phyloP scores from a whole-genome alignment of 2,888 invertebrate species.

The Dioctria rufipes region DNA sequence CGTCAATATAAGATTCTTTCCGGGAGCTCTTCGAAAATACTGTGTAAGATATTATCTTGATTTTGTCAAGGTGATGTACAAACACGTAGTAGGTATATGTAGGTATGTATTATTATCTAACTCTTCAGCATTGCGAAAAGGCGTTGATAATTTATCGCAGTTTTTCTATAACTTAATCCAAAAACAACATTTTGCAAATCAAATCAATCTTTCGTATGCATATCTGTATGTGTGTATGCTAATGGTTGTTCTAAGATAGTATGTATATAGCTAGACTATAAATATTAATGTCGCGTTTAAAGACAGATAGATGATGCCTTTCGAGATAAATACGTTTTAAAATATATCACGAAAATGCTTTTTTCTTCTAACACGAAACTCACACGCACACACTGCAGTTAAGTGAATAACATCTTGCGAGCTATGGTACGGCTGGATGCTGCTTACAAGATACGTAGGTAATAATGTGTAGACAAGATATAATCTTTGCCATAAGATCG shows the following conservation, averaged over 20 bases:
- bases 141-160: neutral
- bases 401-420: conserved; percentile 15
- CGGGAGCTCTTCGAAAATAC: neutral
- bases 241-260: no score
- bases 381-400: neutral
- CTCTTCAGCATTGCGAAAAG: neutral
- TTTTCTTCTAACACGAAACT: neutral
- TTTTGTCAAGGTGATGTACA: neutral
- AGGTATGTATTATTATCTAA: neutral
- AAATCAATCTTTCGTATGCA: neutral
- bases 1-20: conserved; percentile 43
- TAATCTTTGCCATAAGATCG: neutral
- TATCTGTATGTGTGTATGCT: no score
- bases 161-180: neutral
- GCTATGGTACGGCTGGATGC: neutral
- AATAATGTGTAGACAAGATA: neutral
- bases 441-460: no score
- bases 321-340: neutral
- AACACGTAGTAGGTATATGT: no score
- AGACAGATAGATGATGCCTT: conserved; percentile 5
- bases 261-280: no score
- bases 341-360: neutral
- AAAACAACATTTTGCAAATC: neutral
- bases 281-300: neutral
- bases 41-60: neutral